Evolutionary conservation across 2,797 vertebrate species (phyloP), one percentile per base, ranked within the genome.

Genomic region (Potorous gilbertii): DNA sequence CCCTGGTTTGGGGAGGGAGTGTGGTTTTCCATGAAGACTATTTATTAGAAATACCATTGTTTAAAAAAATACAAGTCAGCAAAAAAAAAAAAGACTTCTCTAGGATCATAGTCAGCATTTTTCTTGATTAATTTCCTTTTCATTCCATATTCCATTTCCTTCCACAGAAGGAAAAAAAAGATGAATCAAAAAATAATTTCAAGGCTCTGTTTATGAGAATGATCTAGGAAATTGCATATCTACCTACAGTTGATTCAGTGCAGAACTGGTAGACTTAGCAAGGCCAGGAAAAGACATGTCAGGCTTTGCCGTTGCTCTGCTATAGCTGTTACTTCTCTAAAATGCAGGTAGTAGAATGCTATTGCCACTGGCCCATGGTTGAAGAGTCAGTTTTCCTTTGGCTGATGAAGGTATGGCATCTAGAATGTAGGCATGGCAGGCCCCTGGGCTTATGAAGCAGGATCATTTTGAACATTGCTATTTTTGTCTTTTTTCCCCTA

Each of bases 81-180:
- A 92, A 81, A 81, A 81, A 94, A 50, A 50, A 50, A 89, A 91
- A 74, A 40, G 40, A 95, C 18, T 46, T 96, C 94, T 94, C 55
- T 95, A 59, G 90, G 28, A 56, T 93, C 95, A 95, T 92, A 90
- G 89, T 95, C 91, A 91, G 21, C 54, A 81, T 1, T 97, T 94
- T 94, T 95, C 95, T 57, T 94, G 90, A 94, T 94, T 96, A 50
- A 62, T 95, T 34, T 95, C 93, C 91, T 24, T 95, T 95, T 93
- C 95, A 95, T 54, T 90, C 5, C 87, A 40, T 1, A 62, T 96
- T 96, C 28, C 54, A 52, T 52, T 52, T 52, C 52, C 52, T 52
- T 52, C 55, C 93, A 6, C 94, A 52, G 50, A 90, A 81, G 89
- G 62, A 92, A 74, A 74, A 12, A 56, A 91, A 90, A 10, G 40